Base-by-base conservation (phyloP, 2,888 invertebrate genomes). In the Gymnoscelis rufifasciata region DNA sequence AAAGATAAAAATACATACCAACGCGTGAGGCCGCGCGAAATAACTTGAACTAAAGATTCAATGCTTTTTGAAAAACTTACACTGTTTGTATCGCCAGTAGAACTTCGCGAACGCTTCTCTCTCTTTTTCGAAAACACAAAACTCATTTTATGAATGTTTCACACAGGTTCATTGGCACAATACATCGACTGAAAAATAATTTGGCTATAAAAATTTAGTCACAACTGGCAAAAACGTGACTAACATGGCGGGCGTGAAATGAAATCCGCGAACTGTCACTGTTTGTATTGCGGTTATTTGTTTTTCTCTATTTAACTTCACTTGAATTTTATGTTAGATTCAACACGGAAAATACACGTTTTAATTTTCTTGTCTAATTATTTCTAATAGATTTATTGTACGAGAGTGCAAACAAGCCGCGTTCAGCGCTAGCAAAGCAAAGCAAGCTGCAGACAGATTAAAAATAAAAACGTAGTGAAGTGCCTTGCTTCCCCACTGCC, bases 221-320 rank as follows among this genome's bases (percentile, higher is more conserved):
- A 74, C 70, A 68, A 77, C 70, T 75, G 64, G 74, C 69, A 78
- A 83, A 86, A 86, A 84, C 84, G 84, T 84, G 84, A 86, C 84
- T 78, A 84, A 83, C 74, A 86, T 86, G 84, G 84, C 84, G 84
- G 81, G 81, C 57, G 43, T 57, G 55, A 59, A 67, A 55, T 58
- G 68, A 71, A 66, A 46, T 33, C 14, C 6, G 31, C 31, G 27
- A 27, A 35, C 19, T 35, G 35, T 35, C 35, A 35, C 19, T 35
- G 4, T 8, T 13, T 14, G 13, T 19, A 7, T 33, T 35, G 11
- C 15, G 14, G 33, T 33, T 33, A 2, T n/a, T 1, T 3, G 13
- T n/a, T 11, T 19, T 14, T 14, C 31, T 31, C 14, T 31, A 14
- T 0, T 0, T 14, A 14, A n/a, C n/a, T n/a, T n/a, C n/a, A n/a